Percentiles rank a stretch among this genome's conserved stretches.
These are phyloP conservation scores for Xerus rutilus DNA, from an alignment of 2,797 vertebrate genomes.

Conservation along the genomic window DNA sequence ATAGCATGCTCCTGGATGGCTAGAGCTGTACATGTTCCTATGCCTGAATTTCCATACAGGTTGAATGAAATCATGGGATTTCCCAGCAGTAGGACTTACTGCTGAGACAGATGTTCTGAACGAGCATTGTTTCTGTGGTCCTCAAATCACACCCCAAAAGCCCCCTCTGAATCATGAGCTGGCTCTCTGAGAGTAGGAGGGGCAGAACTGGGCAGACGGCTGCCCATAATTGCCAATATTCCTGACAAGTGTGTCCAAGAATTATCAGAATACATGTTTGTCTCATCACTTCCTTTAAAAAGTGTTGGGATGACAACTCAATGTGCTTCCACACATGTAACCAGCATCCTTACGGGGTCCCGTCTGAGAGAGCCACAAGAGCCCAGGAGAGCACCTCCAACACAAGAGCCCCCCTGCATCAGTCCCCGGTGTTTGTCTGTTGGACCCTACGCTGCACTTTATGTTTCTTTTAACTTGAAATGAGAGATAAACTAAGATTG, in stretches of 20 bases:
- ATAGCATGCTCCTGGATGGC: background rate
- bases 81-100: background rate
- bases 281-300: background rate
- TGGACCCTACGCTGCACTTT: background rate
- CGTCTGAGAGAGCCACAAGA: background rate
- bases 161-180: background rate
- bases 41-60: background rate
- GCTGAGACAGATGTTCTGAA: background rate
- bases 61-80: background rate
- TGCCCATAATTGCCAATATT: background rate
- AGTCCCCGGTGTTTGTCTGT: background rate
- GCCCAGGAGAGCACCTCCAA: background rate
- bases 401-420: background rate
- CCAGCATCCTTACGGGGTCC: background rate
- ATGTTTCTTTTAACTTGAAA: background rate
- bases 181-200: background rate
- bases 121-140: background rate
- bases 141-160: background rate
- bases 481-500: background rate
- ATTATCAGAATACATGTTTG: background rate
- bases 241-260: background rate
- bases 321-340: background rate
- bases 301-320: background rate
- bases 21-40: background rate
- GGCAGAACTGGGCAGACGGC: background rate